Percentiles rank a stretch among this genome's conserved stretches.
phyloP scores from a whole-genome alignment of 1,140 invertebrate genomes.

The Acromyrmex heyeri region DNA sequence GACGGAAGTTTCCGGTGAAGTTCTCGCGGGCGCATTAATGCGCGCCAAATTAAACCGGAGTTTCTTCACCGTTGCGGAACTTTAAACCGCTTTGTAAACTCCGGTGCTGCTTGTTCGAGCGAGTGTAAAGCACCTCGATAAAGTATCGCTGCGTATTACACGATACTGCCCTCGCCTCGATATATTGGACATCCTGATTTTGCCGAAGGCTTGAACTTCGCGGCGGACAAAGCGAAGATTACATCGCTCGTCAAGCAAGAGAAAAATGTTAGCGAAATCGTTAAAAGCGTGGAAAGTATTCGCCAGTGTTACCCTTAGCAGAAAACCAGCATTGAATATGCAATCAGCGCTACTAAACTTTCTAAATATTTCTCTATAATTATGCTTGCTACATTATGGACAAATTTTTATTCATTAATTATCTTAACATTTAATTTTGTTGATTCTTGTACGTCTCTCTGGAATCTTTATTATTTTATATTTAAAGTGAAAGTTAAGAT shows the following conservation, averaged over 20 bases:
- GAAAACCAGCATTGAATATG: conserved; percentile 41
- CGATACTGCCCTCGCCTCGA: conserved; percentile 54
- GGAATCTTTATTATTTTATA: neutral
- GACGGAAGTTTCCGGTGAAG: conserved; percentile 67
- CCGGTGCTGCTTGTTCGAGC: conserved; percentile 50
- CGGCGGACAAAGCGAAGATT: conserved; percentile 45
- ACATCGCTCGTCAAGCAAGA: conserved; percentile 31
- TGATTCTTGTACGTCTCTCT: neutral
- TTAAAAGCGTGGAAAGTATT: conserved; percentile 42
- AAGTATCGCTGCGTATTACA: conserved; percentile 64
- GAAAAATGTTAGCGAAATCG: conserved; percentile 28
- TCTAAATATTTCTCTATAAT: neutral
- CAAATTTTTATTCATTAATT: conserved; percentile 10
- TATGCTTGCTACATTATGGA: neutral
- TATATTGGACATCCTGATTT: conserved; percentile 52
- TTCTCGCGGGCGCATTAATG: conserved; percentile 75
- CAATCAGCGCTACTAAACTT: conserved; percentile 24
- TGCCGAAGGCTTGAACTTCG: conserved; percentile 31
- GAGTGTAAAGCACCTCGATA: conserved; percentile 59
- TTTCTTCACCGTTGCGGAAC: conserved; percentile 68
- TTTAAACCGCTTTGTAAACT: conserved; percentile 78
- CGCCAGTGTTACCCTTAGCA: neutral
- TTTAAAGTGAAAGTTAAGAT: neutral
- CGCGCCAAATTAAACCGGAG: conserved; percentile 76
- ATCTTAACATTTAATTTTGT: neutral